phyloP scores from a whole-genome alignment of 2,113 vertebrate species.

The Macaca fascicularis region DNA sequence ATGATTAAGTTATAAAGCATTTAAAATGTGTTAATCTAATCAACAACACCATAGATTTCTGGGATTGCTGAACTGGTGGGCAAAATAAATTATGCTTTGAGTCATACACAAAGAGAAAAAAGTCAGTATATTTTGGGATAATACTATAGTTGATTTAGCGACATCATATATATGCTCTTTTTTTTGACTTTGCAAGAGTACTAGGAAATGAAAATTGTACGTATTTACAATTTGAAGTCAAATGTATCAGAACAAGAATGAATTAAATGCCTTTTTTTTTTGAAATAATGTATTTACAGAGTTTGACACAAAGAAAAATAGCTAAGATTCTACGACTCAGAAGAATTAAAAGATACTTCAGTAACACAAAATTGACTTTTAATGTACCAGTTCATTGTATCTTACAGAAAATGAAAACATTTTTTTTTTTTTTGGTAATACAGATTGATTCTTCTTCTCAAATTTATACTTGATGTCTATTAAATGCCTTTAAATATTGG shows the following conservation, averaged over 20 bases:
- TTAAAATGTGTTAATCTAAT: background rate
- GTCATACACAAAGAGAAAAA: background rate
- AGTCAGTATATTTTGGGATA: background rate
- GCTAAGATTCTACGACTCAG: constrained; percentile 60
- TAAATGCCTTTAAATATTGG: constrained; percentile 52
- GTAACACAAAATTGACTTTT: constrained; percentile 77
- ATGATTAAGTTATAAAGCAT: background rate
- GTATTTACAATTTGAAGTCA: constrained; percentile 31
- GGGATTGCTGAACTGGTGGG: background rate
- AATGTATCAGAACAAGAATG: background rate
- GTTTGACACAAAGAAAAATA: constrained; percentile 48
- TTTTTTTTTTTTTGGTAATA: constrained; percentile 50
- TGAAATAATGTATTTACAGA: background rate
- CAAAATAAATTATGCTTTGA: constrained; percentile 22
- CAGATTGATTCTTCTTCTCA: constrained; percentile 51
- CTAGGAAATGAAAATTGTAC: background rate
- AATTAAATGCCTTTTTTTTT: background rate
- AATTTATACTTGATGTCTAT: constrained; percentile 44
- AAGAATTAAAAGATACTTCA: constrained; percentile 77
- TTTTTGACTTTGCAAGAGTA: background rate
- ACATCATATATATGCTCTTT: background rate
- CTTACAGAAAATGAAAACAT: constrained; percentile 79
- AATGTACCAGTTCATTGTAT: constrained; percentile 78
- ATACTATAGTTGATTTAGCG: background rate
- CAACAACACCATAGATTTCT: background rate